Conservation (phyloP, 2,113 vertebrate genomes). For the Sapajus apella region DNA sequence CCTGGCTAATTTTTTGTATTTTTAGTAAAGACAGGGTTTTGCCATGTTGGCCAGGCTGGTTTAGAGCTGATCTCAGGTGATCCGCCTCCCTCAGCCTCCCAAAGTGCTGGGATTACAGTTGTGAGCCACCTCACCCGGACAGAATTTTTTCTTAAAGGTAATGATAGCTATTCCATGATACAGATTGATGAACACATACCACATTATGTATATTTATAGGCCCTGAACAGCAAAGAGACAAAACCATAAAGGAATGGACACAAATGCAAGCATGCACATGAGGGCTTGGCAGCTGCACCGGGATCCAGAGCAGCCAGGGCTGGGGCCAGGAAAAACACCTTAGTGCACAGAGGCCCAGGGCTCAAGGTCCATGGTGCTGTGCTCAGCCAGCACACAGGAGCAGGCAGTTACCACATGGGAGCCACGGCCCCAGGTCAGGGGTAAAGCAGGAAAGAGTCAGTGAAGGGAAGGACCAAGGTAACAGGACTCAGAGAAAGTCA, state of each 20-base stretch:
- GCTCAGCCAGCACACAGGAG: background rate
- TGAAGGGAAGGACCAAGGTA: background rate
- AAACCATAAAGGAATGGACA: background rate
- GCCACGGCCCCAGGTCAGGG: background rate
- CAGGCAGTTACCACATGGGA: fast-evolving
- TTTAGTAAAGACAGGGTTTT: too few relatives aligned
- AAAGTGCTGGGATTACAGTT: too few relatives aligned
- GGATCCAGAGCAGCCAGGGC: background rate
- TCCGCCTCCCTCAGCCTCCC: too few relatives aligned
- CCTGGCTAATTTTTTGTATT: too few relatives aligned
- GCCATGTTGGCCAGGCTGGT: too few relatives aligned
- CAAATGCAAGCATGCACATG: fast-evolving
- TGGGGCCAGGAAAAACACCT: background rate
- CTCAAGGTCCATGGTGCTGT: background rate
- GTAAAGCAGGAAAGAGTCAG: fast-evolving
- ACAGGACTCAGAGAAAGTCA: background rate
- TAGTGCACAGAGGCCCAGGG: background rate
- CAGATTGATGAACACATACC: fast-evolving
- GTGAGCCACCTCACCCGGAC: too few relatives aligned
- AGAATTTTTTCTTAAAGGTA: too few relatives aligned
- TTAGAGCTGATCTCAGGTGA: too few relatives aligned
- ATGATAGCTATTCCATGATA: too few relatives aligned
- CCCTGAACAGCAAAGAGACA: background rate
- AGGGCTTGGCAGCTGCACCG: too few relatives aligned
- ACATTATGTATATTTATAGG: fast-evolving